Percentiles rank a stretch among this genome's conserved stretches.
phyloP scores from a whole-genome alignment of 2,797 vertebrate genomes.

The Bryconaethiops microstoma region DNA sequence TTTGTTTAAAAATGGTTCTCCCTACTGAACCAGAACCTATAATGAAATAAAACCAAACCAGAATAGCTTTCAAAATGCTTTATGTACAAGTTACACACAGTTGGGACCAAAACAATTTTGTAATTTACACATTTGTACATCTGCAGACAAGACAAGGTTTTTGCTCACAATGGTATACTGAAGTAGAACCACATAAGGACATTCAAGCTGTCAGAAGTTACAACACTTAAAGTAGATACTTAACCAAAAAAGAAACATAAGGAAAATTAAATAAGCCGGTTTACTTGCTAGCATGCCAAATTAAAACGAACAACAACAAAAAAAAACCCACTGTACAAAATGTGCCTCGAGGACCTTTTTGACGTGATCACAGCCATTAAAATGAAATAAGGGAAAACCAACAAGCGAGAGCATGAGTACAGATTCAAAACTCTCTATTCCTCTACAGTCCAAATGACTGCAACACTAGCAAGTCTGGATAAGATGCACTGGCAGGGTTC shows the following conservation, averaged over 20 bases:
- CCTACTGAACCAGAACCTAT: background rate
- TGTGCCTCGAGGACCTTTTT: slow-evolving; percentile 37
- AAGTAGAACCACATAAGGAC: slow-evolving; percentile 69
- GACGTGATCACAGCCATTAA: slow-evolving; percentile 1
- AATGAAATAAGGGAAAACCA: background rate
- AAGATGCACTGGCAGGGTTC: slow-evolving; percentile 33
- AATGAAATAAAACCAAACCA: background rate
- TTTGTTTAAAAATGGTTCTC: background rate
- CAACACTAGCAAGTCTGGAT: slow-evolving; percentile 5
- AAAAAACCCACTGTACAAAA: slow-evolving; percentile 42
- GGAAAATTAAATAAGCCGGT: slow-evolving; percentile 61
- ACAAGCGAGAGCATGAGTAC: slow-evolving; percentile 7
- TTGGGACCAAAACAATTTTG: slow-evolving; percentile 75
- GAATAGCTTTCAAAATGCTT: slow-evolving; percentile 79
- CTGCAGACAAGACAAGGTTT: slow-evolving; percentile 75
- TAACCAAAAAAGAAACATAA: slow-evolving; percentile 49
- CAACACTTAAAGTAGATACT: slow-evolving; percentile 69
- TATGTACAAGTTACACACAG: slow-evolving; percentile 80
- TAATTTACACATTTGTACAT: slow-evolving; percentile 81
- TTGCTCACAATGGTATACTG: slow-evolving; percentile 76
- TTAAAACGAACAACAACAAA: slow-evolving; percentile 51
- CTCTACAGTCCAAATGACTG: slow-evolving; percentile 21
- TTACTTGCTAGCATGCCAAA: slow-evolving; percentile 71
- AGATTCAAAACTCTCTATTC: slow-evolving; percentile 11
- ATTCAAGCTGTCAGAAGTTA: slow-evolving; percentile 73